Conservation (phyloP, 2,797 vertebrate species). For the Paguma larvata region DNA sequence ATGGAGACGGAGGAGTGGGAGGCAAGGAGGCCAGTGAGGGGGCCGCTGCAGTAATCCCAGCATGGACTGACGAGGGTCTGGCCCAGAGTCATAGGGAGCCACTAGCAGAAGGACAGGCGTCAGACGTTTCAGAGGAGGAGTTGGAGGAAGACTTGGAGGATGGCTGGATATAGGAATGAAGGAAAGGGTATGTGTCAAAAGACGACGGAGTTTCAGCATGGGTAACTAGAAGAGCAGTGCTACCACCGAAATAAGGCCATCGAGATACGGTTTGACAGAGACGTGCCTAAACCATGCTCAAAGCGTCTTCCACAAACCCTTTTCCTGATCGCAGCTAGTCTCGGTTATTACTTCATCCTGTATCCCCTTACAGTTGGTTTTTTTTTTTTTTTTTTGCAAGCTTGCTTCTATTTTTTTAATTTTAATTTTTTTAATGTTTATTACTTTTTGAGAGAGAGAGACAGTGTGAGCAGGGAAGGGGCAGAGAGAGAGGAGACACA, state of each 20-base stretch:
- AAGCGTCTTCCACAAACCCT: neutral
- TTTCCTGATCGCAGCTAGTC: neutral
- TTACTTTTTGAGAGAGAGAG: too few relatives aligned
- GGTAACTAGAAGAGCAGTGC: neutral
- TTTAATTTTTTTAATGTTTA: too few relatives aligned
- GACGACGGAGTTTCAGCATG: neutral
- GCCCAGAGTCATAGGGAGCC: neutral
- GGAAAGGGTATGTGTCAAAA: conserved; percentile 22
- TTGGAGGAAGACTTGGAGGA: neutral
- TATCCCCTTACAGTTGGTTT: neutral
- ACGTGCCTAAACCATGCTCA: neutral
- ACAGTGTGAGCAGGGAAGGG: too few relatives aligned
- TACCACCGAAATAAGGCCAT: neutral
- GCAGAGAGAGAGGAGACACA: too few relatives aligned
- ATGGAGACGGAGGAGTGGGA: neutral
- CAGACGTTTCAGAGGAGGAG: neutral
- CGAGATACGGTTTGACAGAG: neutral
- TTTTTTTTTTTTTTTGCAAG: too few relatives aligned
- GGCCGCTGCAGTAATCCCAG: neutral
- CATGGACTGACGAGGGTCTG: neutral
- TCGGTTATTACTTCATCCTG: neutral
- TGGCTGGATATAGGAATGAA: neutral
- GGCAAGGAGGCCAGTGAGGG: neutral
- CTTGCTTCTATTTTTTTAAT: too few relatives aligned
- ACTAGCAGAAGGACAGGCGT: neutral